These are phyloP conservation scores for Aphelinus atriplicis DNA, from an alignment of 1,140 invertebrate species.

Conservation along the genomic window DNA sequence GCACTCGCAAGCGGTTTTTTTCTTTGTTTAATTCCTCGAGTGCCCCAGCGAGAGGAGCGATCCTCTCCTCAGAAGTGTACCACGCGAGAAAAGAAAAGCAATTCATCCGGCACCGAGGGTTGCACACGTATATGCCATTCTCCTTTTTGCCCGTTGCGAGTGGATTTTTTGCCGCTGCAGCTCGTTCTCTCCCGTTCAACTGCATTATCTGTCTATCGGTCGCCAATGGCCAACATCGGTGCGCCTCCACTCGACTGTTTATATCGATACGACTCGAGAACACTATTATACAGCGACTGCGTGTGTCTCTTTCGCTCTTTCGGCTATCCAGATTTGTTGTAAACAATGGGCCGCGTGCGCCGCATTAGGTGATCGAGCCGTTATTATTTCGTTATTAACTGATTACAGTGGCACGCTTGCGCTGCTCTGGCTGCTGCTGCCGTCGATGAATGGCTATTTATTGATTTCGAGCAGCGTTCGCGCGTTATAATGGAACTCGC, in stretches of 20 bases:
- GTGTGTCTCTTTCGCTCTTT: conserved; percentile 1
- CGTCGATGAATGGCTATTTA: neutral
- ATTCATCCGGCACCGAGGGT: conserved; percentile 31
- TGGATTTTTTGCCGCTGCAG: conserved; percentile 34
- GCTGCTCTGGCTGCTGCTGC: too few species aligned
- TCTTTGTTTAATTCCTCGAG: too few species aligned
- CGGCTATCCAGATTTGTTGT: conserved; percentile 14
- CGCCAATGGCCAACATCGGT: too few species aligned
- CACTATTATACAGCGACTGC: too few species aligned
- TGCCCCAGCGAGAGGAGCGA: too few species aligned
- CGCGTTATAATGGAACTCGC: too few species aligned
- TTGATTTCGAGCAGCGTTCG: neutral
- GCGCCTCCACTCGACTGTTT: too few species aligned
- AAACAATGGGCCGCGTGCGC: conserved; percentile 3
- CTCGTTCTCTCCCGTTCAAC: conserved; percentile 23
- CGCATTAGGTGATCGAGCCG: conserved; percentile 1
- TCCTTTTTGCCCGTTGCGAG: conserved; percentile 36
- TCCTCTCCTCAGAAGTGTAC: too few species aligned
- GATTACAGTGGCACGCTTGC: neutral
- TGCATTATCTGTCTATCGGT: conserved; percentile 35
- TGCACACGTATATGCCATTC: conserved; percentile 42
- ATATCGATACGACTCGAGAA: too few species aligned
- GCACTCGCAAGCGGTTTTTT: too few species aligned
- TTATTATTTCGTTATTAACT: conserved; percentile 29
- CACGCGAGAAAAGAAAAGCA: neutral